Conservation (phyloP, 2,888 invertebrate genomes). For the Machimus rusticus region DNA sequence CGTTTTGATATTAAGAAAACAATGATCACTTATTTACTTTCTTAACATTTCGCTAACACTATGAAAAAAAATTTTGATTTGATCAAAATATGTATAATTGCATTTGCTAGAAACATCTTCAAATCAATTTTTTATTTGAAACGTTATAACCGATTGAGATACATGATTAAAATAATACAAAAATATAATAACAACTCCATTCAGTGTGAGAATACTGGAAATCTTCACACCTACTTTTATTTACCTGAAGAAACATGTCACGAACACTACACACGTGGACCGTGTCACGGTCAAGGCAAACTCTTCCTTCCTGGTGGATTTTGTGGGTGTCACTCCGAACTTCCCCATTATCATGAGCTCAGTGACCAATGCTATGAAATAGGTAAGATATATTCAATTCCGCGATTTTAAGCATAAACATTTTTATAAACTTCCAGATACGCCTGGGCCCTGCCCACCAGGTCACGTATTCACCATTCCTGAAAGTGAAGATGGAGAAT, state of each 20-base stretch:
- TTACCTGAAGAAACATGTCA: conserved; percentile 74
- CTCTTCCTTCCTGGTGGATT: conserved; percentile 76
- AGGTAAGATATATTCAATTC: conserved; percentile 63
- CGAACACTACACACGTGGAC: conserved; percentile 81
- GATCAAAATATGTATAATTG: too few species aligned
- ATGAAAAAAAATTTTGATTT: too few species aligned
- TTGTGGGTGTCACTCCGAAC: conserved; percentile 75
- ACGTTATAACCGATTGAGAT: background rate
- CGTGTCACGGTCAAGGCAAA: conserved; percentile 78
- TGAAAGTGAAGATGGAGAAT: conserved; percentile 53
- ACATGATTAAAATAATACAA: background rate
- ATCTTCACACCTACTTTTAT: conserved; percentile 68
- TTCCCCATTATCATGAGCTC: conserved; percentile 77
- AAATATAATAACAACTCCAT: conserved; percentile 47
- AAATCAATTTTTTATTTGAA: background rate
- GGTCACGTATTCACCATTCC: conserved; percentile 75
- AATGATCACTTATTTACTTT: too few species aligned
- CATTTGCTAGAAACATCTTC: too few species aligned
- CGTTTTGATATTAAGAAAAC: background rate
- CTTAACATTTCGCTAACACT: too few species aligned
- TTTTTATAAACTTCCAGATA: conserved; percentile 64
- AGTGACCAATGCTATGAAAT: conserved; percentile 78
- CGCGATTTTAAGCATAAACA: background rate
- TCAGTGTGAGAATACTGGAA: conserved; percentile 67
- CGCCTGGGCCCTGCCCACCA: conserved; percentile 76